phyloP scores from a whole-genome alignment of 30 jellyfish, hydroid and myxozoan genomes.

The Calvadosia cruxmelitensis region DNA sequence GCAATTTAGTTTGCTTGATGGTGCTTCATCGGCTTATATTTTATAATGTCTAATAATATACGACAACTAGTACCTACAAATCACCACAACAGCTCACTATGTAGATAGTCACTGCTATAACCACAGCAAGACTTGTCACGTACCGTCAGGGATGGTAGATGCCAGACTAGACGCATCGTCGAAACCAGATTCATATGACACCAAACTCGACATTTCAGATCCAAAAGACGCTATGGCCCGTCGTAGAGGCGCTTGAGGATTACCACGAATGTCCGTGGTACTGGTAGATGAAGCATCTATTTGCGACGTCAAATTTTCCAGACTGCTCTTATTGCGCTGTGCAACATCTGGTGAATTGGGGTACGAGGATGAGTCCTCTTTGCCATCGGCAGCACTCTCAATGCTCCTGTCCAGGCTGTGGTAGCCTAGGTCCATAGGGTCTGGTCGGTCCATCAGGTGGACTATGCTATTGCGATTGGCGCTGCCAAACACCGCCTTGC shows the following conservation, averaged over 20 bases:
- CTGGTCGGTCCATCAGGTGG: conserved; percentile 65
- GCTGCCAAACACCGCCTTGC: conserved; percentile 87
- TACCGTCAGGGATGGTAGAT: conserved; percentile 86
- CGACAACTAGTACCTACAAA: too few species aligned
- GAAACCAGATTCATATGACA: conserved; percentile 93
- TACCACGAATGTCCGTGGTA: neutral
- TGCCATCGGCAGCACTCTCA: neutral
- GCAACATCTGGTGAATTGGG: neutral
- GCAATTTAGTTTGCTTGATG: too few species aligned
- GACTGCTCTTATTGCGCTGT: neutral
- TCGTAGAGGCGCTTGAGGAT: neutral
- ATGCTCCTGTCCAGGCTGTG: conserved; percentile 83
- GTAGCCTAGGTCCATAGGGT: conserved; percentile 75
- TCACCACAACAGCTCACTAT: too few species aligned
- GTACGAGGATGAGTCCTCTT: neutral
- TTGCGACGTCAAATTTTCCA: neutral
- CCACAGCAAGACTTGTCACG: too few species aligned
- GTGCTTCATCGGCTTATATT: too few species aligned
- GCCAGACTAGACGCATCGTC: conserved; percentile 94
- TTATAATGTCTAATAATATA: too few species aligned
- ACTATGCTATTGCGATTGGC: conserved; percentile 86
- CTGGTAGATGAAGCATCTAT: neutral
- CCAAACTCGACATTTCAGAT: conserved; percentile 78
- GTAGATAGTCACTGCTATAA: too few species aligned
- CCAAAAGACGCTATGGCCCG: conserved; percentile 51